These are phyloP conservation scores for Pteropus alecto DNA, from an alignment of 2,113 vertebrate genomes.

Conservation along the genomic window DNA sequence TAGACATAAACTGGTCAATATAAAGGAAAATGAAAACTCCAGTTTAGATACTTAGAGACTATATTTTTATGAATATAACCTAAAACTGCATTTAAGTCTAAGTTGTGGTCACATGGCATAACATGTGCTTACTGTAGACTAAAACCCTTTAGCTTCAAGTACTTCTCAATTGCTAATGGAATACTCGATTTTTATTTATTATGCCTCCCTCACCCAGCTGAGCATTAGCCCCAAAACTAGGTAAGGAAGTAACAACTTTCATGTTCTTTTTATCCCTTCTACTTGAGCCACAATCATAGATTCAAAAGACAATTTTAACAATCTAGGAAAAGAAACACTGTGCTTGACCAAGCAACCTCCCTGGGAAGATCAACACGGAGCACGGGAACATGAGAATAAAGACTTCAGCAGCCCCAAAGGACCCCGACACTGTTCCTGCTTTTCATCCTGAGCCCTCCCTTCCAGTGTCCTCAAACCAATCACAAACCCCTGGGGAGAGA, in stretches of 20 bases:
- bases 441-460: not conserved
- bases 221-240: not conserved
- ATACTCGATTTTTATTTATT: constrained; percentile 39
- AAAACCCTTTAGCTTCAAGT: not conserved
- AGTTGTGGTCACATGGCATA: not conserved
- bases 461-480: not conserved
- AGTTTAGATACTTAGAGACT: not conserved
- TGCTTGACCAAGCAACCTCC: not conserved
- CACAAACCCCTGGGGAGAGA: not conserved
- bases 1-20: not conserved
- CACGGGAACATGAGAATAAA: not conserved
- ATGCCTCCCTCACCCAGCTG: constrained; percentile 34
- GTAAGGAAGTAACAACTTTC: constrained; percentile 18
- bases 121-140: not conserved
- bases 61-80: not conserved
- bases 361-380: not conserved
- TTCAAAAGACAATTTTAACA: constrained; percentile 12
- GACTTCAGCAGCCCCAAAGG: not conserved
- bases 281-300: not conserved
- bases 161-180: not conserved
- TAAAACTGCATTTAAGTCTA: not conserved
- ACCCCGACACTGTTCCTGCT: not conserved
- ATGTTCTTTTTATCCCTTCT: not conserved
- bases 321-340: constrained; percentile 10
- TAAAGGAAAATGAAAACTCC: not conserved